Conservation (phyloP, 2,888 invertebrate genomes). For the Siphlonurus alternatus region DNA sequence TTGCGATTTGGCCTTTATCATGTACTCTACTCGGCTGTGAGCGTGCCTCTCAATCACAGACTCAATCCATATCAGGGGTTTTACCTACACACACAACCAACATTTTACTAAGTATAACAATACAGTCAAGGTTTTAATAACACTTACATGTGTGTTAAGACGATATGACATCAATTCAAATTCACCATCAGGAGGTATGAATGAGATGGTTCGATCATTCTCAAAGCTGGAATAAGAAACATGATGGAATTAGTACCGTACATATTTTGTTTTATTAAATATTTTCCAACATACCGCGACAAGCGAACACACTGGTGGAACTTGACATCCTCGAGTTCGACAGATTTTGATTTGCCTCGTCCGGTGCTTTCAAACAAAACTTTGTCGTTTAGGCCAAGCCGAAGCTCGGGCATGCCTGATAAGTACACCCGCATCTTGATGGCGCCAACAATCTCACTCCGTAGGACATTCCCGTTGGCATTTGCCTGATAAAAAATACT, state of each 20-base stretch:
- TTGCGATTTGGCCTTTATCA: constrained; percentile 98
- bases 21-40: constrained; percentile 94
- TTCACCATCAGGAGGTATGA: constrained; percentile 98
- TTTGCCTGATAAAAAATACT: constrained; percentile 40
- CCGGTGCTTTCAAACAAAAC: constrained; percentile 96
- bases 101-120: not conserved
- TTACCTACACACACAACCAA: constrained; percentile 29
- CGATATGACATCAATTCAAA: constrained; percentile 98
- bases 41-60: constrained; percentile 95
- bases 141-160: constrained; percentile 75
- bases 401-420: constrained; percentile 95
- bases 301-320: constrained; percentile 96
- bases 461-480: constrained; percentile 89
- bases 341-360: constrained; percentile 92
- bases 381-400: constrained; percentile 94
- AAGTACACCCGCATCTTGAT: constrained; percentile 98
- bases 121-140: not conserved
- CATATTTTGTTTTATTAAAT: not conserved
- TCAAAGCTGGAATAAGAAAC: constrained; percentile 44
- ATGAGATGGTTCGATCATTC: constrained; percentile 94
- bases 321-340: constrained; percentile 95
- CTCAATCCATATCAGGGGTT: constrained; percentile 97
- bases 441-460: constrained; percentile 95
- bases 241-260: not conserved
- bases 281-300: constrained; percentile 38